These are phyloP conservation scores for Cephus rjabovi DNA, from an alignment of 2,888 invertebrate genomes.

Conservation along the genomic window DNA sequence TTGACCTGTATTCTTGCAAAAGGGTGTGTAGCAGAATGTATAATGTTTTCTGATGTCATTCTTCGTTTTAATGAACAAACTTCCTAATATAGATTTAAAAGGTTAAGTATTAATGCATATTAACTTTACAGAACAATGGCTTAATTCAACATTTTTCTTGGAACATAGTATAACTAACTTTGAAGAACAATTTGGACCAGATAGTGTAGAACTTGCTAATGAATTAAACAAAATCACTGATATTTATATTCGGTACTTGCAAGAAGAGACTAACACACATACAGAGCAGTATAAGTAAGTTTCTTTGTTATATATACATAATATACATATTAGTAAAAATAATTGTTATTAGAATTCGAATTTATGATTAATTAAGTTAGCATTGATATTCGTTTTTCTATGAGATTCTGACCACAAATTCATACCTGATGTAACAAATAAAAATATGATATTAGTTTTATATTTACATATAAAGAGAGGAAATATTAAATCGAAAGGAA, in stretches of 20 bases:
- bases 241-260: constrained; percentile 70
- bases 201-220: constrained; percentile 75
- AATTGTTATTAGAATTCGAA: constrained; percentile 20
- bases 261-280: constrained; percentile 46
- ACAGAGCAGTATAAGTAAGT: constrained; percentile 65
- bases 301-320: constrained; percentile 16
- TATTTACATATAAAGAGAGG: background rate
- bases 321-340: constrained; percentile 44
- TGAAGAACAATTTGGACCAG: constrained; percentile 73
- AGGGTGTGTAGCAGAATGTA: no score
- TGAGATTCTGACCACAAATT: no score
- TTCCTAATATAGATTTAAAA: no score
- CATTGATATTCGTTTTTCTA: no score
- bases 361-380: background rate
- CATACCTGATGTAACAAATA: no score
- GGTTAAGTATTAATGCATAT: background rate
- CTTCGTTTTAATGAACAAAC: no score
- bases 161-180: constrained; percentile 71
- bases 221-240: constrained; percentile 76
- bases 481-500: no score
- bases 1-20: no score
- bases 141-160: constrained; percentile 65
- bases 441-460: constrained; percentile 3
- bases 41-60: no score
- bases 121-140: constrained; percentile 59